A percentile compares a stretch with the other conserved stretches of the same genome.
Evolutionary conservation across 2,888 invertebrate genomes (phyloP).

Genomic region (Agrypnus murinus): DNA sequence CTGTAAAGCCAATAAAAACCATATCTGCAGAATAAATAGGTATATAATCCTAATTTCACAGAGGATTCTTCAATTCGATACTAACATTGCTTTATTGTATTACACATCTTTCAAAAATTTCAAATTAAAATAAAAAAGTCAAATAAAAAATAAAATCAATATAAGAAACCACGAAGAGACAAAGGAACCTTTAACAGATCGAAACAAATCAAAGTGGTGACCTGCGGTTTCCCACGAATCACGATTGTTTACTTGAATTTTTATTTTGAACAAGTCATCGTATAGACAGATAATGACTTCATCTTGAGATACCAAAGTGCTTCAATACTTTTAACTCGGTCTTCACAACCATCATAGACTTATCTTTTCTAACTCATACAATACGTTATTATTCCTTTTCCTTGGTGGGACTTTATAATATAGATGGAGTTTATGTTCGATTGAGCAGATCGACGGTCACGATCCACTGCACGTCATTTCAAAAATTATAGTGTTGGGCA

Average conservation of each 20-base stretch:
- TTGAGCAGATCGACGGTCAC: conserved; percentile 56
- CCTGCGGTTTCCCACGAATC: conserved; percentile 59
- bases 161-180: conserved; percentile 17
- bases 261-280: conserved; percentile 62
- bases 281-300: conserved; percentile 62
- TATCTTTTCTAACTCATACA: background rate
- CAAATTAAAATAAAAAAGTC: background rate
- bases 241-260: conserved; percentile 60
- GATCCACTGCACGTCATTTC: conserved; percentile 60
- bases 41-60: too few relatives aligned
- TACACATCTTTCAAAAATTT: too few relatives aligned
- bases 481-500: conserved; percentile 59
- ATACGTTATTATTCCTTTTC: background rate
- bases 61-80: too few relatives aligned
- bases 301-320: conserved; percentile 57
- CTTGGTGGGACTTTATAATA: conserved; percentile 24
- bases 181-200: conserved; percentile 39
- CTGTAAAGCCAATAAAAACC: conserved; percentile 18
- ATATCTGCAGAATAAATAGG: conserved; percentile 3
- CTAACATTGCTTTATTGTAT: too few relatives aligned
- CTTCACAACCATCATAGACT: conserved; percentile 8
- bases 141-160: conserved; percentile 25
- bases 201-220: conserved; percentile 38
- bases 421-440: conserved; percentile 46
- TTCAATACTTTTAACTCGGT: conserved; percentile 40